A percentile compares a stretch with the other conserved stretches of the same genome.
Evolutionary conservation across 1,140 invertebrate species (phyloP).

Genomic region (Riptortus pedestris): DNA sequence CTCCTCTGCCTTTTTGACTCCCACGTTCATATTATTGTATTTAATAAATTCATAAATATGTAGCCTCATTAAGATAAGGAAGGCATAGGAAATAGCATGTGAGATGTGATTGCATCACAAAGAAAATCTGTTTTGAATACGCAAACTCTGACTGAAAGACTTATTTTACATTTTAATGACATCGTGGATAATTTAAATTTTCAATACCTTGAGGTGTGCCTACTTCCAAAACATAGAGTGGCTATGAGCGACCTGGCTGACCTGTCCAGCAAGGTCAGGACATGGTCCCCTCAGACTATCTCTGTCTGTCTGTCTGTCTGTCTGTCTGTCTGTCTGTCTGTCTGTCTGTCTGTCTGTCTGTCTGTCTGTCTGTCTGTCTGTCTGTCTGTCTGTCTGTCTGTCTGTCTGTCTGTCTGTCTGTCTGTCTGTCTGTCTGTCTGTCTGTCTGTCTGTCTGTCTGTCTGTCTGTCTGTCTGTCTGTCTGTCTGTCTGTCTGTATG

Average conservation of each 20-base stretch:
- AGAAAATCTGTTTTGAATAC: too few species aligned
- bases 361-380: slow-evolving; percentile 25
- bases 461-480: slow-evolving; percentile 30
- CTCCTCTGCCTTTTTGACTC: too few species aligned
- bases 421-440: slow-evolving; percentile 19
- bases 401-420: slow-evolving; percentile 24
- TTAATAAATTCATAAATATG: too few species aligned
- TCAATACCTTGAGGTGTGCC: neutral
- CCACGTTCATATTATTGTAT: too few species aligned
- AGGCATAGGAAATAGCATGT: too few species aligned
- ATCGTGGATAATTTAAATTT: slow-evolving; percentile 20
- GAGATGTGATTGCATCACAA: too few species aligned
- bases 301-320: too few species aligned
- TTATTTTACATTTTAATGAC: slow-evolving; percentile 22
- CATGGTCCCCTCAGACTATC: neutral
- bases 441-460: slow-evolving; percentile 27
- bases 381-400: slow-evolving; percentile 24
- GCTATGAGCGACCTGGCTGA: neutral
- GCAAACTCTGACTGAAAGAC: too few species aligned
- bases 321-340: too few species aligned
- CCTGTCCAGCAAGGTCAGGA: neutral
- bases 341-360: too few species aligned
- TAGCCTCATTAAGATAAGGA: too few species aligned
- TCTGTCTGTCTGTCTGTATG: too few species aligned
- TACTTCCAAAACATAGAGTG: neutral